A percentile compares a stretch with the other conserved stretches of the same genome.
Conservation (phyloP, 92 coral and sea anemone genomes). For the Phenganax stokvisi region DNA sequence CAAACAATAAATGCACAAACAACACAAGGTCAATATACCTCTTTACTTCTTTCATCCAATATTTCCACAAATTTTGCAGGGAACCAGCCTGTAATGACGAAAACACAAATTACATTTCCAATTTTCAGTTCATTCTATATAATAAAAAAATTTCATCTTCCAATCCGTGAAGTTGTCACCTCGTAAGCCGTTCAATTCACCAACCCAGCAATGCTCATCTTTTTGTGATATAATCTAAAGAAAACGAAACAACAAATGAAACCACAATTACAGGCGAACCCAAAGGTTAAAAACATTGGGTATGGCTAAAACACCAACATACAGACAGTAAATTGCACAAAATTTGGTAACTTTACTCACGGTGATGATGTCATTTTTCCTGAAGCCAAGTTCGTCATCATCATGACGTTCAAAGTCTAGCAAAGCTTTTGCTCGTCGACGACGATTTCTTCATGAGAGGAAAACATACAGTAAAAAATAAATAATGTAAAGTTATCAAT, state of each 20-base stretch:
- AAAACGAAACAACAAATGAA: background rate
- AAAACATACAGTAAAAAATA: background rate
- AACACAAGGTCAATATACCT: constrained; percentile 48
- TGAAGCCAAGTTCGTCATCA: constrained; percentile 91
- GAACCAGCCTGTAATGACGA: constrained; percentile 71
- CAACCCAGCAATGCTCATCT: constrained; percentile 91
- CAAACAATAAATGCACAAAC: background rate
- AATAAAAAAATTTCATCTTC: background rate
- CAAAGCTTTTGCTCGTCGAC: constrained; percentile 90
- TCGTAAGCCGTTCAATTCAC: constrained; percentile 86
- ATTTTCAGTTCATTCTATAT: background rate
- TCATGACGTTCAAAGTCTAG: constrained; percentile 97
- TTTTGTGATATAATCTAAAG: background rate
- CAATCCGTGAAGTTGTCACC: constrained; percentile 39
- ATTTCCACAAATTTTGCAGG: constrained; percentile 98
- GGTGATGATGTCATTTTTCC: constrained; percentile 90
- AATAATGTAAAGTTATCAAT: no score
- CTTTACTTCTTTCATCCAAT: constrained; percentile 96
- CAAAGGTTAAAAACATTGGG: background rate
- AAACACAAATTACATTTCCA: background rate
- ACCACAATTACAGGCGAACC: background rate
- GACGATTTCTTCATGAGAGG: constrained; percentile 61
- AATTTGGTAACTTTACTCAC: constrained; percentile 42
- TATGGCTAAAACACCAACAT: no score
- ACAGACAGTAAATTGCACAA: no score